A percentile compares a stretch with the other conserved stretches of the same genome.
These are phyloP conservation scores for Shinisaurus crocodilurus DNA, from an alignment of 2,113 vertebrate species.

Conservation along the genomic window DNA sequence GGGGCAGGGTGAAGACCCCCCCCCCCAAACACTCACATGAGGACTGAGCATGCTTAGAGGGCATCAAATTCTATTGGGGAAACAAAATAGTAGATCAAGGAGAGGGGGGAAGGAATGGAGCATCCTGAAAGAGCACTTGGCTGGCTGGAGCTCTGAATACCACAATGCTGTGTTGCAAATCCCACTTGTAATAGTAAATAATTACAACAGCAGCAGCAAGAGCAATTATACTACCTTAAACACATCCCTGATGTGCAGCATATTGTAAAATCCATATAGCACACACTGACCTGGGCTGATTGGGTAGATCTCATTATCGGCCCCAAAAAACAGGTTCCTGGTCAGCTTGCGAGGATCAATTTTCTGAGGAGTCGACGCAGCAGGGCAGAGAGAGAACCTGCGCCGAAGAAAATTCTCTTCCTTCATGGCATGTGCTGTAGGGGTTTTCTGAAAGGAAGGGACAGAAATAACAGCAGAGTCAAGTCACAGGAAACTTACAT, in stretches of 20 bases:
- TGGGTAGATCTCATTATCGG: conserved; percentile 86
- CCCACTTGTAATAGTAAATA: no score
- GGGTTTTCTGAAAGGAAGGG: conserved; percentile 80
- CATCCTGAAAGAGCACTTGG: no score
- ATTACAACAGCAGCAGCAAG: no score
- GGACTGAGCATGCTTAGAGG: no score
- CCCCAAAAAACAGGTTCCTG: conserved; percentile 87
- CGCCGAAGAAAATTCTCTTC: conserved; percentile 93
- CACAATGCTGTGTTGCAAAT: no score
- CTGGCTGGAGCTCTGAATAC: no score
- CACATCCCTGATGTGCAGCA: background rate
- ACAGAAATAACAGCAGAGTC: conserved; percentile 10
- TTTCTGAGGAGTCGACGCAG: conserved; percentile 87
- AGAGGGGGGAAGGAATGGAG: no score
- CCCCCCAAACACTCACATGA: no score
- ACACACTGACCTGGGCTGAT: conserved; percentile 84
- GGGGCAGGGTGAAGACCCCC: no score
- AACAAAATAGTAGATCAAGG: no score
- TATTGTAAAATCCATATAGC: background rate
- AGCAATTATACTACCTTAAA: no score
- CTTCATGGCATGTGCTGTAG: conserved; percentile 89
- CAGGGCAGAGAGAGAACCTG: conserved; percentile 90
- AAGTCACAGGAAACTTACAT: conserved; percentile 23
- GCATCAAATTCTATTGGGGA: no score
- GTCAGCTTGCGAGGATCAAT: conserved; percentile 85